A percentile compares a stretch with the other conserved stretches of the same genome.
These are phyloP conservation scores for Lophius americanus DNA, from an alignment of 2,797 vertebrate species.

Conservation along the genomic window DNA sequence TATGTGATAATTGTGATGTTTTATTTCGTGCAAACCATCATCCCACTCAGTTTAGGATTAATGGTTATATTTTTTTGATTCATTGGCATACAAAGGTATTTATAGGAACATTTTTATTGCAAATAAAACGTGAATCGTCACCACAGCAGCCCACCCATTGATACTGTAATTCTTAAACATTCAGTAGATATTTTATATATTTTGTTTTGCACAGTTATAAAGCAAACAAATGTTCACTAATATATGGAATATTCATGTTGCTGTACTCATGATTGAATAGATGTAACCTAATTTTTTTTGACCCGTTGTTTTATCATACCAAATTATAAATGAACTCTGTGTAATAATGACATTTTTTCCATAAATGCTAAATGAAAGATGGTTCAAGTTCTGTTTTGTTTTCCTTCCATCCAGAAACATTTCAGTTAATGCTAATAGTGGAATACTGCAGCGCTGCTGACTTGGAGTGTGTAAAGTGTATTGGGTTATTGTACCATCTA, in stretches of 20 bases:
- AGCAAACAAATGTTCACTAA: conserved; percentile 78
- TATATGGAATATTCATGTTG: conserved; percentile 80
- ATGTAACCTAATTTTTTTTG: conserved; percentile 69
- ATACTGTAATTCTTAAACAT: conserved; percentile 76
- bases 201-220: conserved; percentile 80
- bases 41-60: conserved; percentile 27
- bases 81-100: conserved; percentile 42
- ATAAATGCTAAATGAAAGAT: conserved; percentile 72
- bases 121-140: conserved; percentile 44
- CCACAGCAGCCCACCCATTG: conserved; percentile 56
- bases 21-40: conserved; percentile 34
- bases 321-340: conserved; percentile 72
- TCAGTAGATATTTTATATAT: conserved; percentile 76
- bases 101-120: conserved; percentile 55
- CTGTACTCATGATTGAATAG: conserved; percentile 77
- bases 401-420: neutral
- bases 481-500: too few relatives aligned
- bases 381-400: conserved; percentile 28
- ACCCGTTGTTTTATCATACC: conserved; percentile 68
- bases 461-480: too few relatives aligned
- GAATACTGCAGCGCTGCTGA: too few relatives aligned
- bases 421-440: too few relatives aligned
- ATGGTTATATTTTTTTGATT: conserved; percentile 14
- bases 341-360: conserved; percentile 57
- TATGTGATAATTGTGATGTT: conserved; percentile 41